These are phyloP conservation scores for Hippopotamus amphibius DNA, from an alignment of 2,113 vertebrate genomes.

Conservation along the genomic window DNA sequence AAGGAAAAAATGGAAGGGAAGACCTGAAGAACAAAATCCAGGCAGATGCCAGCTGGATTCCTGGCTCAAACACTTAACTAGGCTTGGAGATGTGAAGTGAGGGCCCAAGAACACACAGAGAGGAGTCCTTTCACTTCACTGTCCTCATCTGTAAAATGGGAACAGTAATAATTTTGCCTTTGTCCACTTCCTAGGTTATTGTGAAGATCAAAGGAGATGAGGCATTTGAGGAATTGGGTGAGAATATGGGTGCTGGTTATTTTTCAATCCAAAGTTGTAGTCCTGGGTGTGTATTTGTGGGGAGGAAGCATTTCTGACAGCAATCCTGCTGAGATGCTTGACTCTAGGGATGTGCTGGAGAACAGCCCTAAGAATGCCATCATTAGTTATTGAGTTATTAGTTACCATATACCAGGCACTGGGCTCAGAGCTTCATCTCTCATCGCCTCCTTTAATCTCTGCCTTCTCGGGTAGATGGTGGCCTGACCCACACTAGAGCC, in stretches of 20 bases:
- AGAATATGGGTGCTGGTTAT: background rate
- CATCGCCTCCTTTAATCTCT: background rate
- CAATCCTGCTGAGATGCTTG: background rate
- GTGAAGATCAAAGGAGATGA: conserved; percentile 25
- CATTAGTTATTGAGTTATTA: background rate
- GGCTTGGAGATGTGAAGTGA: background rate
- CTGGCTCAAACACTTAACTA: background rate
- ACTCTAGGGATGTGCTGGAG: background rate
- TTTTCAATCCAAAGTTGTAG: background rate
- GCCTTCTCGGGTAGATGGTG: background rate
- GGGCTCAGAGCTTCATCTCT: background rate
- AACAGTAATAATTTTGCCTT: background rate
- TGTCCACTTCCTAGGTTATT: background rate
- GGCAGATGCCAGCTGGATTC: background rate
- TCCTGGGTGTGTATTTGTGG: background rate
- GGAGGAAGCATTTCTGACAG: background rate
- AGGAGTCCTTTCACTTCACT: background rate
- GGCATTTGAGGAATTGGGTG: background rate
- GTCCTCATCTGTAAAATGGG: conserved; percentile 27
- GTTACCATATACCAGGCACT: background rate
- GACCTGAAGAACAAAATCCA: background rate
- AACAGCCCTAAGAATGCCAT: background rate
- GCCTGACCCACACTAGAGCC: background rate
- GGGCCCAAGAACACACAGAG: background rate
- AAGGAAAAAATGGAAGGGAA: background rate